These are phyloP conservation scores for Oncorhynchus mykiss DNA, from an alignment of 2,113 vertebrate genomes.

Conservation along the genomic window DNA sequence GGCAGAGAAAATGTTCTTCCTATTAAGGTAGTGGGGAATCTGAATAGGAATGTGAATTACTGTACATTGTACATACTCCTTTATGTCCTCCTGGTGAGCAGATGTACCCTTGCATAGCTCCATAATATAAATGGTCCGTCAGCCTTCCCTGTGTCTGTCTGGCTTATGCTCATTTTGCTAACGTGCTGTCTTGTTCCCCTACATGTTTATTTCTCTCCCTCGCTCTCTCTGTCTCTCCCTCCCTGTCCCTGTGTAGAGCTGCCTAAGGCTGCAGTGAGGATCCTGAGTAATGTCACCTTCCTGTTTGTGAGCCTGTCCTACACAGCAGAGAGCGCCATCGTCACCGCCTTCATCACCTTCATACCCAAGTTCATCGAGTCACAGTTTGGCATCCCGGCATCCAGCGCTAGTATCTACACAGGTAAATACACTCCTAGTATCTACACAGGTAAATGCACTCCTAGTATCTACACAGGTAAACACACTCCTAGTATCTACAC, in stretches of 20 bases:
- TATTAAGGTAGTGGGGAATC: no score
- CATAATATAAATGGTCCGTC: not conserved
- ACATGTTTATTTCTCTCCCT: not conserved
- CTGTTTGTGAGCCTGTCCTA: slow-evolving; percentile 99
- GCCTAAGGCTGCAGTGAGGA: slow-evolving; percentile 93
- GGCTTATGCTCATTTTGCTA: not conserved
- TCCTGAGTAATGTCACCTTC: slow-evolving; percentile 99
- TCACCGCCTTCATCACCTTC: slow-evolving; percentile 99
- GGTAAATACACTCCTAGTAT: slow-evolving; percentile 67
- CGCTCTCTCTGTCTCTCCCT: no score
- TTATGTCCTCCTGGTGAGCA: not conserved
- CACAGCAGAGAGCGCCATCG: slow-evolving; percentile 98
- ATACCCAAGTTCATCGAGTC: slow-evolving; percentile 99
- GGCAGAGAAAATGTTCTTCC: no score
- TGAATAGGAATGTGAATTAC: no score
- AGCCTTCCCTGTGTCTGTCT: not conserved
- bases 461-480: no score
- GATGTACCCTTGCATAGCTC: not conserved
- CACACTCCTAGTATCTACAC: no score
- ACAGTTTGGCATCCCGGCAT: slow-evolving; percentile 97
- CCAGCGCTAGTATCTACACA: slow-evolving; percentile 98
- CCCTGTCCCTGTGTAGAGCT: slow-evolving; percentile 76
- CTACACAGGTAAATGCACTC: no score
- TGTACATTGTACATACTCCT: not conserved
- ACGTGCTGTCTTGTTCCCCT: not conserved